phyloP scores from a whole-genome alignment of 2,797 vertebrate genomes.

The Fistularia tabacaria region DNA sequence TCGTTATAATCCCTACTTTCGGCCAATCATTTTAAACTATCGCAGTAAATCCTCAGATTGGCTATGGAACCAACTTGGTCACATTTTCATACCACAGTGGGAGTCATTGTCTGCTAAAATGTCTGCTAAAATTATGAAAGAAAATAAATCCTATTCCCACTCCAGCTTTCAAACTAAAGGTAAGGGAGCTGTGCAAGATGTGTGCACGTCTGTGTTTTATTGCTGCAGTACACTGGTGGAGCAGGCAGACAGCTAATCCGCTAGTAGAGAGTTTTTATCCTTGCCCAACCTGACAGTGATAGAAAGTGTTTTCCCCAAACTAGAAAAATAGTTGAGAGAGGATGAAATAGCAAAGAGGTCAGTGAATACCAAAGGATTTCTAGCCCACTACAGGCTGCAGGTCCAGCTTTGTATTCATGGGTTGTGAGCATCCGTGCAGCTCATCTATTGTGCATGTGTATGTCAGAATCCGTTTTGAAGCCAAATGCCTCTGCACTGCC shows the following conservation, averaged over 20 bases:
- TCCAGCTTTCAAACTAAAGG: constrained; percentile 62
- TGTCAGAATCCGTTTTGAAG: constrained; percentile 69
- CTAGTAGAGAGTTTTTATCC: constrained; percentile 73
- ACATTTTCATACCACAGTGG: constrained; percentile 48
- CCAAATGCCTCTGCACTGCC: constrained; percentile 47
- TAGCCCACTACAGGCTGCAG: constrained; percentile 53
- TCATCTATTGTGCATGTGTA: constrained; percentile 72
- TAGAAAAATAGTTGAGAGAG: constrained; percentile 79
- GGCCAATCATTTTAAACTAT: constrained; percentile 32
- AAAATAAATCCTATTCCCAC: constrained; percentile 65
- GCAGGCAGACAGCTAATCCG: constrained; percentile 74
- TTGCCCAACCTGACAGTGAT: constrained; percentile 78
- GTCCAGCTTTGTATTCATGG: constrained; percentile 68
- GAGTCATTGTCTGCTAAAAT: constrained; percentile 58
- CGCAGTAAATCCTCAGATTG: constrained; percentile 24
- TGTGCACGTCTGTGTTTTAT: constrained; percentile 67
- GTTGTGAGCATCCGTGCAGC: constrained; percentile 57
- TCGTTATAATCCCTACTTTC: constrained; percentile 21
- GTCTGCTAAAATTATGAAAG: constrained; percentile 60
- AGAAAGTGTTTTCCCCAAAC: constrained; percentile 81
- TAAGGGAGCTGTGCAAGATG: constrained; percentile 50
- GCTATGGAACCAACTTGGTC: constrained; percentile 23
- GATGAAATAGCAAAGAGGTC: constrained; percentile 76
- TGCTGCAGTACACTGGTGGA: constrained; percentile 61
- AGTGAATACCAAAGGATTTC: constrained; percentile 74